Evolutionary conservation across 1,140 invertebrate species (phyloP).

Genomic region (Drosophila sulfurigaster): DNA sequence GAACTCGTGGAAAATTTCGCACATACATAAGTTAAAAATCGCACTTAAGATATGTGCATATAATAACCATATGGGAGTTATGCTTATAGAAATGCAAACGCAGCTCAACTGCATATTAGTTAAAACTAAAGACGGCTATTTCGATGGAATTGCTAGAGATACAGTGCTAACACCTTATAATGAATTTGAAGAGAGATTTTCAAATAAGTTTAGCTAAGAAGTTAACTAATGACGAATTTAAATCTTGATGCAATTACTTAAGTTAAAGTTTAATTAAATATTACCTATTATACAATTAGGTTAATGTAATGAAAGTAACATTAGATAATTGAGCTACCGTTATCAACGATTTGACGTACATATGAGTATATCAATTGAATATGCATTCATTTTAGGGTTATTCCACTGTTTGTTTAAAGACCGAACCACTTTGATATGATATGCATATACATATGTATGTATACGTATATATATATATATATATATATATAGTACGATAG

Average conservation of each 20-base stretch:
- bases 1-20: constrained; percentile 57
- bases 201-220: too few relatives aligned
- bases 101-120: constrained; percentile 68
- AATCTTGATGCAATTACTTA: too few relatives aligned
- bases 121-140: constrained; percentile 67
- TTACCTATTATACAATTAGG: too few relatives aligned
- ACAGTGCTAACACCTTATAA: neutral
- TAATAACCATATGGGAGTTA: constrained; percentile 29
- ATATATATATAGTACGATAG: constrained; percentile 22
- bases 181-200: neutral
- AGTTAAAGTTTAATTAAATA: too few relatives aligned
- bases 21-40: constrained; percentile 55
- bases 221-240: too few relatives aligned
- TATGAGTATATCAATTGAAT: neutral
- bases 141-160: constrained; percentile 34
- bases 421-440: constrained; percentile 19
- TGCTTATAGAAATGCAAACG: constrained; percentile 50
- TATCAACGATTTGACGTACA: neutral
- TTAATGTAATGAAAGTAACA: too few relatives aligned
- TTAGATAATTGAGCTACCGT: too few relatives aligned
- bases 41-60: constrained; percentile 66
- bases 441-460: constrained; percentile 19
- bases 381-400: neutral
- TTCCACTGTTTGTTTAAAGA: neutral
- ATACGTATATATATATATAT: constrained; percentile 21